Percentiles rank a stretch among this genome's conserved stretches.
Evolutionary conservation across 2,888 invertebrate genomes (phyloP).

Genomic region (Nasonovia ribisnigri): DNA sequence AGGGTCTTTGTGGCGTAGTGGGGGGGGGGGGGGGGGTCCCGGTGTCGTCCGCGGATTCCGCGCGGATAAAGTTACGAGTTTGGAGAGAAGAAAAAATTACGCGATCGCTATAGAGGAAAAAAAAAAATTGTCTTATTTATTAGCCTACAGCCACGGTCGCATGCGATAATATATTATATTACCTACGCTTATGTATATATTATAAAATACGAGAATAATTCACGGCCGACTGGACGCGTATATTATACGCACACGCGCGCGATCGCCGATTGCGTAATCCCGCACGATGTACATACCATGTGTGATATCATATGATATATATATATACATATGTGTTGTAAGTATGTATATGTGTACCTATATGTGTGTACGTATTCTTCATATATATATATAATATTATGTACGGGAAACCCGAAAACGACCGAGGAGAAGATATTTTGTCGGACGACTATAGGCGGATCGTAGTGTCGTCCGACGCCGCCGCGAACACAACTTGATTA

Average conservation of each 20-base stretch:
- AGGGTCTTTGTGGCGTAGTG: background rate
- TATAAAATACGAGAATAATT: background rate
- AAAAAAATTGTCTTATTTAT: background rate
- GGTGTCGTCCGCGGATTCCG: conserved; percentile 18
- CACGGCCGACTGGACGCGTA: conserved; percentile 13
- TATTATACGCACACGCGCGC: background rate
- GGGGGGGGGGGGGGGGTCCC: background rate
- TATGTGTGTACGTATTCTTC: no score
- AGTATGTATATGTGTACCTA: no score
- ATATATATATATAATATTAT: background rate
- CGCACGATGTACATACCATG: no score
- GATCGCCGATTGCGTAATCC: background rate
- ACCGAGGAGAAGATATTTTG: background rate
- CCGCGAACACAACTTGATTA: background rate
- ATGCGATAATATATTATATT: background rate
- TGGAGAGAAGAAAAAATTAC: background rate
- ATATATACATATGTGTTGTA: background rate
- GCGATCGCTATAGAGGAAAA: background rate
- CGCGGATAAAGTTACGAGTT: conserved; percentile 3
- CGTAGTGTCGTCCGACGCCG: background rate
- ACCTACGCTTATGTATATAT: background rate
- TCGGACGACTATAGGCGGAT: background rate
- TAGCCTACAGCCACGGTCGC: background rate
- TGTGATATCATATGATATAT: background rate
- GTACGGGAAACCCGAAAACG: background rate